These are phyloP conservation scores for Andinoacara biseriatus DNA, from an alignment of 2,113 vertebrate genomes.

Conservation along the genomic window DNA sequence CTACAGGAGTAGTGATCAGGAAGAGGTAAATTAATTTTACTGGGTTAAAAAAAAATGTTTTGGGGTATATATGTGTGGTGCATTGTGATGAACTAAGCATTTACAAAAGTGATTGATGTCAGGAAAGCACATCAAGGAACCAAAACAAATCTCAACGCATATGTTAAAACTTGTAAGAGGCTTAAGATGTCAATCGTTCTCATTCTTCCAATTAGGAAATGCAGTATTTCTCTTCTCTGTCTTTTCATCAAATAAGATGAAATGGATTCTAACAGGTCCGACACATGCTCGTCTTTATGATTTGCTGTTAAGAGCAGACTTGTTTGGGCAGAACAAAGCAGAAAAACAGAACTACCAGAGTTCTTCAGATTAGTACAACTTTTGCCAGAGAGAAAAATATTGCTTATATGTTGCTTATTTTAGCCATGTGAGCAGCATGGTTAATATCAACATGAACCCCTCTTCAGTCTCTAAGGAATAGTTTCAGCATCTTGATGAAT, in stretches of 20 bases:
- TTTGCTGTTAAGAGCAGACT: background rate
- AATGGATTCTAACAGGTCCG: background rate
- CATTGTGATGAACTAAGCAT: background rate
- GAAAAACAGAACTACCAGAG: background rate
- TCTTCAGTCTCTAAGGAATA: background rate
- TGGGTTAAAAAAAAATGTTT: background rate
- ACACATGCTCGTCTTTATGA: background rate
- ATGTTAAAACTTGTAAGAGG: background rate
- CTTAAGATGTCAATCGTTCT: background rate
- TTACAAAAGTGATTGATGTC: background rate
- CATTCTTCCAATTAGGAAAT: background rate
- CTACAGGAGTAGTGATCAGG: background rate
- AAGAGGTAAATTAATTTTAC: background rate
- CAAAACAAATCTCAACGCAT: background rate
- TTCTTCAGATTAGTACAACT: no score
- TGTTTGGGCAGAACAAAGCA: background rate
- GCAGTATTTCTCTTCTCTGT: background rate
- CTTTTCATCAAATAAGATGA: background rate
- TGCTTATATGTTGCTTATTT: no score
- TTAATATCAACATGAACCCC: background rate
- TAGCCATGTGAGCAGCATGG: background rate
- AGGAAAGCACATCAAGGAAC: background rate
- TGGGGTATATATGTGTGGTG: background rate
- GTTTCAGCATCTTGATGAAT: background rate
- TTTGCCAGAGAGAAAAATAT: background rate